A percentile compares a stretch with the other conserved stretches of the same genome.
These are phyloP conservation scores for Anoplolepis gracilipes DNA, from an alignment of 1,140 invertebrate species.

Conservation along the genomic window DNA sequence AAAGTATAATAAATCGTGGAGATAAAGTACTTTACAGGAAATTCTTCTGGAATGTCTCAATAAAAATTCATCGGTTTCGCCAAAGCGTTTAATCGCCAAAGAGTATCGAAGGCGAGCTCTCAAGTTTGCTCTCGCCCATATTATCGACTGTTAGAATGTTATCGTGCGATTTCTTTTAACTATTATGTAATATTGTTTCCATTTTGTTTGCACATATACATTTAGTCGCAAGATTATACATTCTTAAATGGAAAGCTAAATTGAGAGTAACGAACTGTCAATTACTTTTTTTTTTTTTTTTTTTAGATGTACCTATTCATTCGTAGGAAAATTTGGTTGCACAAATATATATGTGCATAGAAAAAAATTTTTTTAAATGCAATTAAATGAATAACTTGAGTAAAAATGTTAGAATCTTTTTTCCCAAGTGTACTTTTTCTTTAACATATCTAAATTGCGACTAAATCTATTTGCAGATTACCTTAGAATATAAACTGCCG, in stretches of 20 bases:
- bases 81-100: constrained; percentile 58
- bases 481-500: constrained; percentile 73
- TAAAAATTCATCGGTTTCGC: constrained; percentile 50
- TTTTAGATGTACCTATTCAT: background rate
- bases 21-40: constrained; percentile 33
- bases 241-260: background rate
- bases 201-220: constrained; percentile 40
- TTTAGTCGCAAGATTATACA: constrained; percentile 7
- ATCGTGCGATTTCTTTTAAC: constrained; percentile 60
- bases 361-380: background rate
- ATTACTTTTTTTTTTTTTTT: no score
- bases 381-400: background rate
- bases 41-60: constrained; percentile 74
- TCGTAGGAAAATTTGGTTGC: background rate
- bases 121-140: constrained; percentile 44
- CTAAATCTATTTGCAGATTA: constrained; percentile 34
- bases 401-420: background rate
- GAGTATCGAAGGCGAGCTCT: constrained; percentile 55
- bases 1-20: constrained; percentile 46
- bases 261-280: background rate
- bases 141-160: constrained; percentile 54
- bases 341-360: background rate
- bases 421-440: background rate
- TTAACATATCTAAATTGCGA: background rate
- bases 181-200: constrained; percentile 38